Evolutionary conservation across 2,797 vertebrate genomes (phyloP).

Genomic region (Pristis pectinata): DNA sequence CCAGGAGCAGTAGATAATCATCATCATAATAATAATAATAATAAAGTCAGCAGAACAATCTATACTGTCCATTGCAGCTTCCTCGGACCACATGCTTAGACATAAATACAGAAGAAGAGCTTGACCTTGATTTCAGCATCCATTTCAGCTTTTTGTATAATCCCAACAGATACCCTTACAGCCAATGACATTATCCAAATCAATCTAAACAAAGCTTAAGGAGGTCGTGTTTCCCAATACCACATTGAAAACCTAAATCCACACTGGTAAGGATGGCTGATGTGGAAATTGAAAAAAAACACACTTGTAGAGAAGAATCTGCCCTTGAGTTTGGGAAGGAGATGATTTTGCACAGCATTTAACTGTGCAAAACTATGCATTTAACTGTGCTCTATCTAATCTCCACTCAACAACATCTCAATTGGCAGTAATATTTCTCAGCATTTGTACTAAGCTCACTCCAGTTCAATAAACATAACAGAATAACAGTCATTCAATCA

Average conservation of each 20-base stretch:
- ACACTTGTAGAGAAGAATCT: neutral
- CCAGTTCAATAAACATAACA: conserved; percentile 14
- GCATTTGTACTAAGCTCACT: neutral
- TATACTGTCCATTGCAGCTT: neutral
- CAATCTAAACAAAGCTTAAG: too few relatives aligned
- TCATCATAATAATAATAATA: too few relatives aligned
- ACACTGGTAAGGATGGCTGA: neutral
- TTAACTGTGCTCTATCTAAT: neutral
- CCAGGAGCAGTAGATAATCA: neutral
- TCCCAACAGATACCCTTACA: too few relatives aligned
- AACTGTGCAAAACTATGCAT: neutral
- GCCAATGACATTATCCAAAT: too few relatives aligned
- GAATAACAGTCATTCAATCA: conserved; percentile 11
- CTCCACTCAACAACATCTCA: neutral
- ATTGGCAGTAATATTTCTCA: neutral
- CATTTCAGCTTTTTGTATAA: too few relatives aligned
- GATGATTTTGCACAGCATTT: neutral
- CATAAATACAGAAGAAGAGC: too few relatives aligned
- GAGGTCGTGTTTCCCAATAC: too few relatives aligned
- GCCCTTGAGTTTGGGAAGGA: neutral
- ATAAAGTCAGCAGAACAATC: neutral
- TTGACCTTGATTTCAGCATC: too few relatives aligned
- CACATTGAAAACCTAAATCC: too few relatives aligned
- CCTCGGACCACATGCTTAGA: neutral
- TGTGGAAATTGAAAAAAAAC: neutral